Conservation (phyloP, 2,797 vertebrate species). For the Schizothorax lantsangensis region DNA sequence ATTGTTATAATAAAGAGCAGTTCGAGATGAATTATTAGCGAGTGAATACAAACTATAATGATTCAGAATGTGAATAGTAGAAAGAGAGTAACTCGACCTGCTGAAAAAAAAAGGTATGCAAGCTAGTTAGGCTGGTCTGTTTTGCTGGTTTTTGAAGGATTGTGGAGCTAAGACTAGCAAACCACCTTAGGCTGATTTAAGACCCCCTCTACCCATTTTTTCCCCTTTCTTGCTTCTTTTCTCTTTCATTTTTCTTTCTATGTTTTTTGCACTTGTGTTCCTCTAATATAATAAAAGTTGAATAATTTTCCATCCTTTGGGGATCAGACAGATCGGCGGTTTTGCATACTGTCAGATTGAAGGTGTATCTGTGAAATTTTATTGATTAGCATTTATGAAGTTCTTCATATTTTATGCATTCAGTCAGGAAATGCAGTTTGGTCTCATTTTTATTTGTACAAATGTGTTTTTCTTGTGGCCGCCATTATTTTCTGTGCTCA, state of each 20-base stretch:
- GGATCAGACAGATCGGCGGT: constrained; percentile 5
- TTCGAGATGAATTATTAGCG: background rate
- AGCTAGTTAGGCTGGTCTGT: background rate
- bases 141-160: background rate
- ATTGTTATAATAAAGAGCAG: background rate
- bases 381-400: constrained; percentile 30
- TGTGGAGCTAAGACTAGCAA: background rate
- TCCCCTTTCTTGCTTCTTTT: background rate
- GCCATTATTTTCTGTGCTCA: background rate
- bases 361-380: constrained; percentile 13
- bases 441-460: constrained; percentile 14
- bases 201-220: background rate
- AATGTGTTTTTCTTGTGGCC: constrained; percentile 17
- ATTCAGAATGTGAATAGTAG: background rate
- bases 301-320: constrained; percentile 4
- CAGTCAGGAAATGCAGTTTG: constrained; percentile 9
- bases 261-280: background rate
- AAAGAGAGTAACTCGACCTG: background rate
- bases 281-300: constrained; percentile 8
- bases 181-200: background rate
- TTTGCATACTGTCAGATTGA: constrained; percentile 25
- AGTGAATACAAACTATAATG: background rate
- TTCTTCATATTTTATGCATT: constrained; percentile 33
- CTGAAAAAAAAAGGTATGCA: background rate
- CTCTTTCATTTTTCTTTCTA: background rate